Conservation (phyloP, 2,113 vertebrate species). For the Bostrychus sinensis region DNA sequence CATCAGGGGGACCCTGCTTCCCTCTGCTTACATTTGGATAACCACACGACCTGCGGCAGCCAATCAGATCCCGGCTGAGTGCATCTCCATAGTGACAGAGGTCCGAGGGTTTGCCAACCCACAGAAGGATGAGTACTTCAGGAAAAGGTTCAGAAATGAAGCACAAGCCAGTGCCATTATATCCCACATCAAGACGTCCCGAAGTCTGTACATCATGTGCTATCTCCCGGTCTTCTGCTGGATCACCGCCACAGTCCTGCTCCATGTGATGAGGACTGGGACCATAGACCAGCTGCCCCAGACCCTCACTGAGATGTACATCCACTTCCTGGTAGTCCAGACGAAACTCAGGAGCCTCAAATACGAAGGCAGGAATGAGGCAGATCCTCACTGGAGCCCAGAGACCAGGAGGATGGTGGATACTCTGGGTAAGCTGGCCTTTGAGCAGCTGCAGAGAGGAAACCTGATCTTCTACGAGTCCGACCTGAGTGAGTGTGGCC, state of each 20-base stretch:
- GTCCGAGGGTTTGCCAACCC: slow-evolving; percentile 16
- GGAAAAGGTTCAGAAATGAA: slow-evolving; percentile 1
- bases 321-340: slow-evolving; percentile 36
- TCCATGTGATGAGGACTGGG: slow-evolving; percentile 20
- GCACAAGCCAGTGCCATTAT: slow-evolving; percentile 1
- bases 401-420: slow-evolving; percentile 18
- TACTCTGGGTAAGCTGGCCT: slow-evolving; percentile 31
- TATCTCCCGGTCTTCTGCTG: slow-evolving; percentile 41
- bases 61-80: slow-evolving; percentile 24
- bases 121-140: slow-evolving; percentile 24
- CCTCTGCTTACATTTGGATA: slow-evolving; percentile 18
- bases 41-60: slow-evolving; percentile 30
- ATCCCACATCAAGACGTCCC: slow-evolving; percentile 17
- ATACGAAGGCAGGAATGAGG: not conserved
- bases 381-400: slow-evolving; percentile 22
- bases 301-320: slow-evolving; percentile 43
- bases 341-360: slow-evolving; percentile 17
- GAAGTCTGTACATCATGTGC: slow-evolving; percentile 38
- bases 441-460: slow-evolving; percentile 38
- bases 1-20: slow-evolving; percentile 20
- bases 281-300: slow-evolving; percentile 26
- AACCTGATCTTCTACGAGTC: slow-evolving; percentile 28
- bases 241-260: slow-evolving; percentile 36
- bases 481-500: slow-evolving; percentile 6
- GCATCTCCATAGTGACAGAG: slow-evolving; percentile 29